Conservation (phyloP, 2,113 vertebrate genomes). For the Proteles cristata region DNA sequence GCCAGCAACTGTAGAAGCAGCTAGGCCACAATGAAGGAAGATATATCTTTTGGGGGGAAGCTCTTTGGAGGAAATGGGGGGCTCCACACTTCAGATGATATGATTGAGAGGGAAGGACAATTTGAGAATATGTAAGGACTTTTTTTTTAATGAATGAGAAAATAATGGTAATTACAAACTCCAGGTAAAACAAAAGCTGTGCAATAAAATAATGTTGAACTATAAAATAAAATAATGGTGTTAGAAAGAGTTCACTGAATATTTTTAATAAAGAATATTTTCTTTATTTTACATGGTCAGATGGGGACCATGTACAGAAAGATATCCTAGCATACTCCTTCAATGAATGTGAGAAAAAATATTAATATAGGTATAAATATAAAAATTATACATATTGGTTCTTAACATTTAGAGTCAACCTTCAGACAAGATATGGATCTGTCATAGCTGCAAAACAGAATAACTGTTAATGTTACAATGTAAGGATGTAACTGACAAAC, state of each 20-base stretch:
- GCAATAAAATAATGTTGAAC: not conserved
- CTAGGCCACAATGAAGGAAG: not conserved
- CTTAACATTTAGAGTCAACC: not conserved
- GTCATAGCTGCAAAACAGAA: not conserved
- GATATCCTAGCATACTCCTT: not conserved
- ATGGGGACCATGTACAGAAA: not conserved
- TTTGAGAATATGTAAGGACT: not conserved
- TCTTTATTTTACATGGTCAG: constrained; percentile 9
- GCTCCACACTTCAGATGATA: not conserved
- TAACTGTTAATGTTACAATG: not conserved
- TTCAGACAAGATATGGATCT: not conserved
- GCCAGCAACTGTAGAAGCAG: not conserved
- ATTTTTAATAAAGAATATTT: not conserved
- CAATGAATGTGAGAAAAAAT: constrained; percentile 16
- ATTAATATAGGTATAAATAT: not conserved
- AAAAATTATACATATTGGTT: not conserved
- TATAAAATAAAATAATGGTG: constrained; percentile 2
- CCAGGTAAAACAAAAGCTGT: not conserved
- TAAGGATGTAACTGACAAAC: not conserved
- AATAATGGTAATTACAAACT: not conserved
- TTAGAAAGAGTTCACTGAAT: not conserved
- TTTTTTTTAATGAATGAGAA: not conserved
- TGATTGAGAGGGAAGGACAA: not conserved
- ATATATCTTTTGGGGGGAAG: not conserved
- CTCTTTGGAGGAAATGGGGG: not conserved